Evolutionary conservation across 2,113 vertebrate genomes (phyloP).

Genomic region (Balaeniceps rex): DNA sequence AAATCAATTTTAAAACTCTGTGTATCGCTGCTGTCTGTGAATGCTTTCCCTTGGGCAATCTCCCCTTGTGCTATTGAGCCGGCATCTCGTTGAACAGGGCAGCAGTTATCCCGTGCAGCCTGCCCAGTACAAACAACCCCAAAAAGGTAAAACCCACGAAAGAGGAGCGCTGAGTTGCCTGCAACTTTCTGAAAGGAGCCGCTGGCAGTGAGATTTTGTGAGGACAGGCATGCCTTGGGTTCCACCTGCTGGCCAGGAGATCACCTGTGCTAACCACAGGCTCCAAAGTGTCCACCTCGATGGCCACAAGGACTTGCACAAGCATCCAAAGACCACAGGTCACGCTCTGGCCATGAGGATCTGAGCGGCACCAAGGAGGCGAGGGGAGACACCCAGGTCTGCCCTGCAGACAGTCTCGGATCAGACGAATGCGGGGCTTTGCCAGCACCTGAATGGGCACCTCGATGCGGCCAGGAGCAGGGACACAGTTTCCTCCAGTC

Average conservation of each 20-base stretch:
- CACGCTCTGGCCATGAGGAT: fast-evolving
- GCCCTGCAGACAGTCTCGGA: neutral
- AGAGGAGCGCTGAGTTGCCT: neutral
- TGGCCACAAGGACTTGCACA: neutral
- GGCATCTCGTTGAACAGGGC: fast-evolving
- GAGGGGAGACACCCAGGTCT: fast-evolving
- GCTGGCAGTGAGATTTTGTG: neutral
- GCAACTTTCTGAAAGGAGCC: neutral
- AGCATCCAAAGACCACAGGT: neutral
- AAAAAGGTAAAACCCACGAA: fast-evolving
- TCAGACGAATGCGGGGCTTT: neutral
- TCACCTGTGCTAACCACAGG: neutral
- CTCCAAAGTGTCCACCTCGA: fast-evolving
- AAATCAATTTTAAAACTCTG: neutral
- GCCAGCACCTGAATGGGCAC: neutral
- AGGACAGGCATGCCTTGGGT: neutral
- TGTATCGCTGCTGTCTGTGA: neutral
- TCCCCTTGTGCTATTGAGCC: too few species aligned
- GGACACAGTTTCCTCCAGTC: neutral
- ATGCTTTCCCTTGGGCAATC: neutral
- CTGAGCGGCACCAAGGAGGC: fast-evolving
- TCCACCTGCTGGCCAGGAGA: constrained; percentile 11
- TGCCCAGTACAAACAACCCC: neutral
- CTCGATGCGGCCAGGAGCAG: neutral
- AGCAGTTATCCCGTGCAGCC: neutral